Evolutionary conservation across 2,888 invertebrate species (phyloP), one percentile per base, ranked within the genome.

Genomic region (Dasysyrphus albostriatus): DNA sequence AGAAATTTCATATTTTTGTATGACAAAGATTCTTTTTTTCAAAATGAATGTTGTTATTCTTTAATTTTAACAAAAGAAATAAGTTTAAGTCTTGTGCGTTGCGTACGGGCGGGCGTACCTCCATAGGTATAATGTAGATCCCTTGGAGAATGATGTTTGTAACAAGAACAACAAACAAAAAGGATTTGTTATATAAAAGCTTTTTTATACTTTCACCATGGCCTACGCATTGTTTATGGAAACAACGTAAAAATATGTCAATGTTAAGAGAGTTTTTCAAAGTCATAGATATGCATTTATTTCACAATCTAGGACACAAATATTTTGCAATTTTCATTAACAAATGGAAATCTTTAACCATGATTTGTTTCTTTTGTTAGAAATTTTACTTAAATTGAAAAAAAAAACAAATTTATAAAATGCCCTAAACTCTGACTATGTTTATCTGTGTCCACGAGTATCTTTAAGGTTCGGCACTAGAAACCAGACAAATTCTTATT

Each of bases 1-100:
- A 42, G 39, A 42, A 61, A 61, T 61, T 3, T 4, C 4, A 32
- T 6, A 32, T 32, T 39, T 42, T 14, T 61, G 42, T 54, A 7
- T 65, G 47, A 19, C 47, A 65, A 65, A 65, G 65, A 19, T 16
- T 16, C 47, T 65, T 65, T 24, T n/a, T 65, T 47, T 65, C 19
- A 19, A 7, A 19, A 37, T 12, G 16, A 32, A 65, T 7, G 32
- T 44, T n/a, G n/a, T n/a, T n/a, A 34, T 49, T 65, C 65, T 65
- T 65, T 47, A 65, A 65, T 65, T 34, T 59, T 19, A 8, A 65
- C 6, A 49, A 44, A 47, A 39, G 19, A 29, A 29, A 29, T n/a
- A 29, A 32, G 7, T 0, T 29, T 5, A 54, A 29, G 29, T 2
- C 7, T 1, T 24, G 3, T 24, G 3, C 3, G 14, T 14, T n/a